phyloP scores from a whole-genome alignment of 2,888 invertebrate species.

The Dione juno region DNA sequence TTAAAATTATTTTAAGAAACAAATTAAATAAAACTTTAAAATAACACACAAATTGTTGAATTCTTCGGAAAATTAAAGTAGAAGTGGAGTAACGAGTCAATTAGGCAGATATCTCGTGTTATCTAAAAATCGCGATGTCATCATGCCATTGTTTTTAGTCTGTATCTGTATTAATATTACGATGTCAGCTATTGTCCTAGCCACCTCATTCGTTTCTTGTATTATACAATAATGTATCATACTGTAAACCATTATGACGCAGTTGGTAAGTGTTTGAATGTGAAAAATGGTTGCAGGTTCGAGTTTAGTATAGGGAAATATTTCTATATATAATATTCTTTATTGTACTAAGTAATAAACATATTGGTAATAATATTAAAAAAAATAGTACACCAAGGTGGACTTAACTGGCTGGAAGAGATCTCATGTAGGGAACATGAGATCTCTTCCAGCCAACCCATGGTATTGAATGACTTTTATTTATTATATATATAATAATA shows the following conservation, averaged over 20 bases:
- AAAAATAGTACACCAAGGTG: no score
- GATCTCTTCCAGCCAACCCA: no score
- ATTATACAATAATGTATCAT: neutral
- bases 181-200: constrained; percentile 34
- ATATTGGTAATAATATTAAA: no score
- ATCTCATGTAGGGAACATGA: no score
- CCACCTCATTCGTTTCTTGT: constrained; percentile 8
- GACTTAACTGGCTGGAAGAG: no score
- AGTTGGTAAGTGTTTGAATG: neutral
- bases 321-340: no score
- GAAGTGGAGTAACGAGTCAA: constrained; percentile 5
- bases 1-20: neutral
- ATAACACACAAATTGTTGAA: neutral
- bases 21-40: neutral
- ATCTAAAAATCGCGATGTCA: constrained; percentile 15
- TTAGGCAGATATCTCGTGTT: constrained; percentile 3
- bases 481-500: no score
- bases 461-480: no score
- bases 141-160: constrained; percentile 10
- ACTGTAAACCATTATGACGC: neutral
- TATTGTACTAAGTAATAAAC: no score
- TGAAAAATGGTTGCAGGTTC: neutral
- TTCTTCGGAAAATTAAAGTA: neutral
- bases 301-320: neutral
- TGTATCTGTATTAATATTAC: constrained; percentile 10